phyloP scores from a whole-genome alignment of 2,113 vertebrate species.

The Saccopteryx leptura region DNA sequence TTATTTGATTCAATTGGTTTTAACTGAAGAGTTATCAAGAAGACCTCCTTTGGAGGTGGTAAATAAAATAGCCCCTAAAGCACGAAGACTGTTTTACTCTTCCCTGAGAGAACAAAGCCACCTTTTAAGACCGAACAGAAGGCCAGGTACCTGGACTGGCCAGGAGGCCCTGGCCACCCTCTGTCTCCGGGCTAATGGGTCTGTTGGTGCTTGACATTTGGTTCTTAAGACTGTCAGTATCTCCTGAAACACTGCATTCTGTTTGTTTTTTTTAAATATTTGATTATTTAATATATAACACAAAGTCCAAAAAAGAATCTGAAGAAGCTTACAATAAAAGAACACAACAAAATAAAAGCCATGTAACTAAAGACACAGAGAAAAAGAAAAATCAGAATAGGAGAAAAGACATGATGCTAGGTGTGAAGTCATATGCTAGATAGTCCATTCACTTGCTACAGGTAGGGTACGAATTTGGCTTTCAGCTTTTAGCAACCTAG shows the following conservation, averaged over 20 bases:
- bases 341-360: not conserved
- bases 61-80: not conserved
- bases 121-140: slow-evolving; percentile 21
- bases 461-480: not conserved
- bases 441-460: not conserved
- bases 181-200: not conserved
- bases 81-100: not conserved
- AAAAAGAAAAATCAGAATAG: slow-evolving; percentile 9
- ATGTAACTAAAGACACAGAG: not conserved
- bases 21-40: slow-evolving; percentile 7
- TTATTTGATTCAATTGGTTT: slow-evolving; percentile 9
- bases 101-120: not conserved
- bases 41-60: not conserved
- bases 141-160: not conserved
- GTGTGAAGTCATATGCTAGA: not conserved
- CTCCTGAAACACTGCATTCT: not conserved
- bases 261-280: slow-evolving; percentile 4
- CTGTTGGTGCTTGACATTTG: not conserved
- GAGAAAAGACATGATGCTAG: not conserved
- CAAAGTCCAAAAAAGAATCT: not conserved
- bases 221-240: not conserved
- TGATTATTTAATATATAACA: not conserved
- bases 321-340: not conserved
- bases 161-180: not conserved
- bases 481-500: not conserved